These are phyloP conservation scores for Papilio polytes DNA, from an alignment of 1,140 invertebrate species.

Conservation along the genomic window DNA sequence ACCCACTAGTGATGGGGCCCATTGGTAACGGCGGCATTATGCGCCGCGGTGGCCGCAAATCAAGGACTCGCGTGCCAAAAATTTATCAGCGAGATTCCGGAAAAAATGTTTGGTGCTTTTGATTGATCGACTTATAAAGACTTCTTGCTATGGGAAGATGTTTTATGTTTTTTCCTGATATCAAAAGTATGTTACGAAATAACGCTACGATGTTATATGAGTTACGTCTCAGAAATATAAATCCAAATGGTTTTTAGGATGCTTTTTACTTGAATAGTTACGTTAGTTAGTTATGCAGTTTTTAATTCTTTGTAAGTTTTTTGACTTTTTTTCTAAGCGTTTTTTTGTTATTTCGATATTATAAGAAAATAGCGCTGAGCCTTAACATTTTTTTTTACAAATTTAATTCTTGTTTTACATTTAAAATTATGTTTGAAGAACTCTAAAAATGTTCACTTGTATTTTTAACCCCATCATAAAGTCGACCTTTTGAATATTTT, in stretches of 20 bases:
- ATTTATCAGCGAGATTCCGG: conserved; percentile 47
- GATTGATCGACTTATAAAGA: conserved; percentile 42
- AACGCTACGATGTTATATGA: background rate
- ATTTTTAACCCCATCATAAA: conserved; percentile 2
- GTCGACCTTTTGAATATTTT: background rate
- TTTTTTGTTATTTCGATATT: too few species aligned
- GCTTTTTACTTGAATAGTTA: too few species aligned
- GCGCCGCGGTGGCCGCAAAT: conserved; percentile 43
- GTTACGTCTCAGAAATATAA: background rate
- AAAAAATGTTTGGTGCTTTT: conserved; percentile 42
- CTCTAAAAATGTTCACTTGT: background rate
- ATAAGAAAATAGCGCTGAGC: too few species aligned
- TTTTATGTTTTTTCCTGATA: conserved; percentile 18
- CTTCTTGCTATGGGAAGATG: conserved; percentile 1
- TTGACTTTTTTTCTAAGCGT: too few species aligned
- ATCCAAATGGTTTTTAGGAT: too few species aligned
- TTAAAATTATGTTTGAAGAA: background rate
- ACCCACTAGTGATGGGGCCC: conserved; percentile 51
- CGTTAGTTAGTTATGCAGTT: too few species aligned
- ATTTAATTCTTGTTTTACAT: background rate
- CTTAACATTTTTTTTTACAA: background rate
- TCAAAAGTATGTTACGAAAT: conserved; percentile 21
- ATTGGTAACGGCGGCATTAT: conserved; percentile 54
- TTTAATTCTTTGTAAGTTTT: too few species aligned
- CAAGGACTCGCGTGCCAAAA: conserved; percentile 52